Evolutionary conservation across 2,113 vertebrate genomes (phyloP).

Genomic region (Oreochromis aureus): DNA sequence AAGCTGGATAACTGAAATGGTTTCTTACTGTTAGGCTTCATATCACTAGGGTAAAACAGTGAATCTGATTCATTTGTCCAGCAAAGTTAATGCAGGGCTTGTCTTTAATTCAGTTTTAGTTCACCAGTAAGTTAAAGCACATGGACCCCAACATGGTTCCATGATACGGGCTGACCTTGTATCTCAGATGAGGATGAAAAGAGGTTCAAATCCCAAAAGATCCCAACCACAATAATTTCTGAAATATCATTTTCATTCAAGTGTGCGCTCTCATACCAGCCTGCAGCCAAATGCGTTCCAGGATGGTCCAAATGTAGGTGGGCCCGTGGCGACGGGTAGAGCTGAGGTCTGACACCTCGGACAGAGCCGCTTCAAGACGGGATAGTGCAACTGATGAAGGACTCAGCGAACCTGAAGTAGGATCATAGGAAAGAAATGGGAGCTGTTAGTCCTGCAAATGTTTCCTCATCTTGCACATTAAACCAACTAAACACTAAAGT

Average conservation of each 20-base stretch:
- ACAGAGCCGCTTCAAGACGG: constrained; percentile 91
- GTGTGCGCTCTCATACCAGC: constrained; percentile 77
- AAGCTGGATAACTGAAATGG: neutral
- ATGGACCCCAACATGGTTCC: neutral
- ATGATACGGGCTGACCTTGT: neutral
- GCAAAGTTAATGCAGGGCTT: neutral
- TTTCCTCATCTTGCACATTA: neutral
- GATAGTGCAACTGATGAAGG: constrained; percentile 88
- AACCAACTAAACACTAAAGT: neutral
- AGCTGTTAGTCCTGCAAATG: neutral
- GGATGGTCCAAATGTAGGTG: constrained; percentile 84
- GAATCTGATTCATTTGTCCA: neutral
- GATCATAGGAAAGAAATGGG: neutral
- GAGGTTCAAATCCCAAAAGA: neutral
- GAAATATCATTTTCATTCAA: neutral
- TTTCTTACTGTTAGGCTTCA: neutral
- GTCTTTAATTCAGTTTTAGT: neutral
- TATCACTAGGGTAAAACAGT: neutral
- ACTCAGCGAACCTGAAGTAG: constrained; percentile 77
- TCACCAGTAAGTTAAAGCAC: neutral
- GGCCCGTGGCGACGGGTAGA: constrained; percentile 85
- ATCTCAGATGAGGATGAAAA: neutral
- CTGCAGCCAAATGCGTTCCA: constrained; percentile 96
- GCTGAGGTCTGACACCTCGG: constrained; percentile 84
- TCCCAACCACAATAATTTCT: neutral